Evolutionary conservation across 2,888 invertebrate genomes (phyloP).

Genomic region (Xestia ashworthii): DNA sequence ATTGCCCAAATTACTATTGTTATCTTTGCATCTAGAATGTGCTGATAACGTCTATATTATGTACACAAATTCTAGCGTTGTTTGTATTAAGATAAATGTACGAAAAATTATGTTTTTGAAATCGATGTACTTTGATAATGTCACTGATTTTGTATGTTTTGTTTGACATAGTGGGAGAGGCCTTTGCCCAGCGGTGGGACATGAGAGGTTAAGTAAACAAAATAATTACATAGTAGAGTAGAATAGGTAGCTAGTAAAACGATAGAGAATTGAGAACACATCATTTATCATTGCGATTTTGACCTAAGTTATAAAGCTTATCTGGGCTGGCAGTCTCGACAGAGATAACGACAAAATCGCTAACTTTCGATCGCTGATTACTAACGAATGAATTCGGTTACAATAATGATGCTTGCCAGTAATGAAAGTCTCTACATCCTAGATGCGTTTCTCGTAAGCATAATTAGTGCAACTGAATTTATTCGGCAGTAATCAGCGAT

Average conservation of each 20-base stretch:
- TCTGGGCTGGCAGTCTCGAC: no score
- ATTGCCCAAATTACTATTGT: conserved; percentile 70
- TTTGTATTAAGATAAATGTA: conserved; percentile 66
- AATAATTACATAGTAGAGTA: not conserved
- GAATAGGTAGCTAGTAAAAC: not conserved
- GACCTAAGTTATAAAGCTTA: not conserved
- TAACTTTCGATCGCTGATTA: no score
- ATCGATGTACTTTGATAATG: conserved; percentile 20
- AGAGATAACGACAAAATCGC: no score
- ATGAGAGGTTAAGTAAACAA: no score
- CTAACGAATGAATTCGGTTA: no score
- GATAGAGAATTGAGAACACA: not conserved
- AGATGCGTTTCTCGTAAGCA: no score
- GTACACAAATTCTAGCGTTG: conserved; percentile 58
- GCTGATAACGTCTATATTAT: conserved; percentile 66
- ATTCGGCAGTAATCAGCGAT: no score
- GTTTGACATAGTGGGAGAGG: not conserved
- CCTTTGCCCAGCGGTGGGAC: not conserved
- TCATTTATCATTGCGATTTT: not conserved
- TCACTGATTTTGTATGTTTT: not conserved
- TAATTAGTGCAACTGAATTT: no score
- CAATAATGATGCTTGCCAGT: no score
- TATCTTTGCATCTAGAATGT: conserved; percentile 68
- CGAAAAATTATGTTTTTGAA: conserved; percentile 50
- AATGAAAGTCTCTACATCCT: no score